Evolutionary conservation across 2,888 invertebrate genomes (phyloP).

Genomic region (Nephrotoma appendiculata): DNA sequence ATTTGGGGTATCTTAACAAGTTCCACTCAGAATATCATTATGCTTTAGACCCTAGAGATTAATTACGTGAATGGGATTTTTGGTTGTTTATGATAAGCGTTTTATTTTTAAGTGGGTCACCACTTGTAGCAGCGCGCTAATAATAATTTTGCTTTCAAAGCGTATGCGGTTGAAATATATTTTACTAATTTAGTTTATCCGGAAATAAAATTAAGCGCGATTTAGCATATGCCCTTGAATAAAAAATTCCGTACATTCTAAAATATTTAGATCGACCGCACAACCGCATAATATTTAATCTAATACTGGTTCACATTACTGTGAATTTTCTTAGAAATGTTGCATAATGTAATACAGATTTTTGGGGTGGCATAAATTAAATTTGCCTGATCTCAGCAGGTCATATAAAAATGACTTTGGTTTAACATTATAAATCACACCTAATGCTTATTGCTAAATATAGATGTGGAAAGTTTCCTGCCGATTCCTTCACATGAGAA

Average conservation of each 20-base stretch:
- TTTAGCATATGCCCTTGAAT: neutral
- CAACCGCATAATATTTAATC: neutral
- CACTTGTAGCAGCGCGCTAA: neutral
- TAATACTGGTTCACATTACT: too few relatives aligned
- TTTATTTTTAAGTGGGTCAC: neutral
- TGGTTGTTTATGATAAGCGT: neutral
- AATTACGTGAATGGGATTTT: neutral
- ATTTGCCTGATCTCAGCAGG: too few relatives aligned
- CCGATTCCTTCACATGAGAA: too few relatives aligned
- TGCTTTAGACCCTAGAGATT: neutral
- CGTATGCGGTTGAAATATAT: neutral
- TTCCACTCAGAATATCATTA: neutral
- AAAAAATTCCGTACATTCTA: neutral
- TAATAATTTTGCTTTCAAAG: neutral
- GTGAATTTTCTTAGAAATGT: too few relatives aligned
- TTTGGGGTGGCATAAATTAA: too few relatives aligned
- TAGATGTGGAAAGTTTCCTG: too few relatives aligned
- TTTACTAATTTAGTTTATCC: neutral
- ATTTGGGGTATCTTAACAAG: neutral
- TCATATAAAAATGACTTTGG: too few relatives aligned
- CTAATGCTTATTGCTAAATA: too few relatives aligned
- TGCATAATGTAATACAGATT: too few relatives aligned
- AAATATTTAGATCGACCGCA: neutral
- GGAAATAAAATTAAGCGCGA: neutral
- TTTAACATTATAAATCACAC: too few relatives aligned